A percentile compares a stretch with the other conserved stretches of the same genome.
These are phyloP conservation scores for Arbacia lixula DNA, from an alignment of 53 echinoderm and acorn worm species.

Conservation along the genomic window DNA sequence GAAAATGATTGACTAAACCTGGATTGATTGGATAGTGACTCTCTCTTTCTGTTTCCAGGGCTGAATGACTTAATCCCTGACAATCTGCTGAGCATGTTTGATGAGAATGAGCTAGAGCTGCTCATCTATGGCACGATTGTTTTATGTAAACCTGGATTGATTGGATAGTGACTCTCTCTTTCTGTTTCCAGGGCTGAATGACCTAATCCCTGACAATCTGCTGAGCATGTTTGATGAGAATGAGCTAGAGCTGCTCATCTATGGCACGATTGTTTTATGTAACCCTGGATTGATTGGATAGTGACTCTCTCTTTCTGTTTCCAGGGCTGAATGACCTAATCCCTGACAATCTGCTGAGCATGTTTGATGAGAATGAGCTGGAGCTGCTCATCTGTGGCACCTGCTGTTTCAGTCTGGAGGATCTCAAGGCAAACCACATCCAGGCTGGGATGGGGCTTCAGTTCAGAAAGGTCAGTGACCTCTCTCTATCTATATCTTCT, in stretches of 20 bases:
- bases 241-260: conserved; percentile 85
- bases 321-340: conserved; percentile 96
- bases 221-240: conserved; percentile 98
- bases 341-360: conserved; percentile 94
- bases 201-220: conserved; percentile 85
- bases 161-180: too few species aligned
- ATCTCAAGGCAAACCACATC: conserved; percentile 77
- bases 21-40: too few species aligned
- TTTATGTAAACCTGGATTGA: too few species aligned
- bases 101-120: conserved; percentile 93
- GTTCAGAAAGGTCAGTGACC: conserved; percentile 77
- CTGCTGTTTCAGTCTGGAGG: conserved; percentile 77
- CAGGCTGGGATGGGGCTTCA: conserved; percentile 72
- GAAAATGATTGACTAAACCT: too few species aligned
- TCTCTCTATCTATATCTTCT: too few species aligned
- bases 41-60: conserved; percentile 52
- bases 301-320: background rate
- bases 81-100: conserved; percentile 91
- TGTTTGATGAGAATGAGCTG: conserved; percentile 99
- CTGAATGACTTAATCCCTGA: conserved; percentile 94
- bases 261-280: conserved; percentile 72
- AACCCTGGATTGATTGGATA: too few species aligned
- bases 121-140: conserved; percentile 84
- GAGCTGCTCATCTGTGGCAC: conserved; percentile 95
- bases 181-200: conserved; percentile 77